phyloP scores from a whole-genome alignment of 2,113 vertebrate genomes.

The Corythaeola cristata region DNA sequence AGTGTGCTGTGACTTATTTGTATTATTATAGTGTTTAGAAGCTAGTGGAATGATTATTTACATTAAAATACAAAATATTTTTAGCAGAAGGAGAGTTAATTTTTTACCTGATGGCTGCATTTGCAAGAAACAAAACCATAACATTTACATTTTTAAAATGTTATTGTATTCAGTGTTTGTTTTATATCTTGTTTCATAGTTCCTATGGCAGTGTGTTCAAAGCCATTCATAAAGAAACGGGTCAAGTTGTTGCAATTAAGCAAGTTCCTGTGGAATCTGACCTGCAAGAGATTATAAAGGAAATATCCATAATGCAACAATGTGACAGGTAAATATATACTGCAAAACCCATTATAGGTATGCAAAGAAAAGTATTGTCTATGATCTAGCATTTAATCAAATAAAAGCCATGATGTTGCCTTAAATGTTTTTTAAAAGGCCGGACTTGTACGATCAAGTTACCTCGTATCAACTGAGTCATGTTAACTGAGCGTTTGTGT shows the following conservation, averaged over 20 bases:
- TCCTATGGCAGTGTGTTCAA: conserved; percentile 96
- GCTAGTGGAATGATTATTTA: not conserved
- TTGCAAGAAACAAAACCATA: not conserved
- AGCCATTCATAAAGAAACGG: conserved; percentile 92
- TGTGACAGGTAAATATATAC: conserved; percentile 85
- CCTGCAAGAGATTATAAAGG: conserved; percentile 97
- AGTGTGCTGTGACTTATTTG: not conserved
- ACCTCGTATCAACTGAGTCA: not conserved
- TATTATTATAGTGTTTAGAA: not conserved
- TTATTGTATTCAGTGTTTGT: not conserved
- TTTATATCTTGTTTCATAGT: conserved; percentile 65
- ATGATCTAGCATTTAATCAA: not conserved
- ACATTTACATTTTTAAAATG: not conserved
- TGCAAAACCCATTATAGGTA: rapidly evolving
- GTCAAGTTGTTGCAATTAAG: conserved; percentile 95
- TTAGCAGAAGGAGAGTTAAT: not conserved
- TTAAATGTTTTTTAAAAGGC: conserved; percentile 57
- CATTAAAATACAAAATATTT: not conserved
- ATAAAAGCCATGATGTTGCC: conserved; percentile 5
- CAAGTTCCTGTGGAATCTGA: conserved; percentile 97
- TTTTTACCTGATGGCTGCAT: not conserved
- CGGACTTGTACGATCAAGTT: conserved; percentile 8
- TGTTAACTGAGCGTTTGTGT: not conserved
- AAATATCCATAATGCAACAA: conserved; percentile 98
- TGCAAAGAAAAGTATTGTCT: not conserved